Conservation (phyloP, 1,140 invertebrate species). For the Tetragonula clypearis region DNA sequence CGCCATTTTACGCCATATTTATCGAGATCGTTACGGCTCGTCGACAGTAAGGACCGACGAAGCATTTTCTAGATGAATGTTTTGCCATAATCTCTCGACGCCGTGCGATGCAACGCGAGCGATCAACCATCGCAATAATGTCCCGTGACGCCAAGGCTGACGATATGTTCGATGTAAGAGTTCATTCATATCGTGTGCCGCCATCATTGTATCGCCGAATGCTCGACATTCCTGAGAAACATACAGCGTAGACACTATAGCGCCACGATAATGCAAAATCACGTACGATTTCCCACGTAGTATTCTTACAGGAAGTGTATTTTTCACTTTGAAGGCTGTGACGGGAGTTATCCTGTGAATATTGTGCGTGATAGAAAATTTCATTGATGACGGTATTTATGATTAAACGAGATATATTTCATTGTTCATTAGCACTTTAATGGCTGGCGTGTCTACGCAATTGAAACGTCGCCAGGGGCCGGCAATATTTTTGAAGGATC, state of each 20-base stretch:
- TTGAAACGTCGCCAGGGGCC: too few relatives aligned
- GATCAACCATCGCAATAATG: constrained; percentile 18
- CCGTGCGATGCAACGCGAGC: neutral
- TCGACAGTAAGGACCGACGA: constrained; percentile 6
- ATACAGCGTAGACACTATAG: neutral
- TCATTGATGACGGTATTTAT: too few relatives aligned
- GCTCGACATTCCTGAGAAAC: neutral
- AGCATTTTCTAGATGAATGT: constrained; percentile 15
- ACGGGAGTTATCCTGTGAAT: too few relatives aligned
- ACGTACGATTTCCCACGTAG: neutral
- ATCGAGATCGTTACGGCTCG: neutral
- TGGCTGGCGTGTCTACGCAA: too few relatives aligned
- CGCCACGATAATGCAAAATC: neutral
- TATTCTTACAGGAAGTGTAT: neutral
- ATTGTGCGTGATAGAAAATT: too few relatives aligned
- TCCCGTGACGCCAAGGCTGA: neutral
- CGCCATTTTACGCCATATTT: constrained; percentile 17
- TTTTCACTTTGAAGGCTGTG: neutral
- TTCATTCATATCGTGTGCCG: neutral
- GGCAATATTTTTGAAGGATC: too few relatives aligned
- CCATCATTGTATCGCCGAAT: neutral
- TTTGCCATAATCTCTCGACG: constrained; percentile 1
- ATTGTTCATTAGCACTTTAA: too few relatives aligned
- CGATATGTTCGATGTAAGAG: constrained; percentile 2
- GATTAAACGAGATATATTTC: too few relatives aligned